Base-by-base conservation (phyloP, 2,797 vertebrate species). In the Muscicapa comitata region DNA sequence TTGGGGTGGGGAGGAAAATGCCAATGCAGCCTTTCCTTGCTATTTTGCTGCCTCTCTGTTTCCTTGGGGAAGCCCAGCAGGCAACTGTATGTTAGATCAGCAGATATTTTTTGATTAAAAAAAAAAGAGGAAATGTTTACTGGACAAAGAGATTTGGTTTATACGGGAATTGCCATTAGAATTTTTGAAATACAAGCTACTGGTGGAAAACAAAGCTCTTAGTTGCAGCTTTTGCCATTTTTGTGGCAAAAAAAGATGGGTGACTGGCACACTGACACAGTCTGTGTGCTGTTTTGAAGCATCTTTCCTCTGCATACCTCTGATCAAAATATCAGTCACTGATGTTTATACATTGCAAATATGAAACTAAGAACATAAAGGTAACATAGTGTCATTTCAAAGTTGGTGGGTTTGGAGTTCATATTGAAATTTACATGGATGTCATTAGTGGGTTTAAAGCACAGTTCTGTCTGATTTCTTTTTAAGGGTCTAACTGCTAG, bases 211-310 rank as follows among this genome's bases (percentile, higher is more conserved):
- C 11, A 68, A 48, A 87, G 48, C n/a, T 80, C 13, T 31, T 14
- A 26, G 17, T 20, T 86, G 37, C 25, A 70, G 33, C 11, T 79
- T 63, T 86, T 86, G 24, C 16, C 28, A 8, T 35, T 86, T 85
- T 16, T 38, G 14, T 38, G 38, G 38, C 38, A 38, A 38, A 38
- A 38, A 38, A 38, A 38, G 20, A 17, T 45, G 24, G 15, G 5
- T 66, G n/a, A 33, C 6, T 18, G 31, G 19, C 23, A 6, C 21
- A 9, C 19, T 51, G 43, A 42, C 21, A 4, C 0, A 0, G 7
- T 4, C 12, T 63, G 25, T 23, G 47, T 70, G 8, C 21, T 57
- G 6, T 42, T 84, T n/a, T 70, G 51, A 78, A 86, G 59, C 3
- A 1, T 21, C 37, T 75, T 81, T 73, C 12, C 15, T 67, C 50